These are phyloP conservation scores for Henricia sp. DNA, from an alignment of 53 echinoderm and acorn worm genomes.

Conservation along the genomic window DNA sequence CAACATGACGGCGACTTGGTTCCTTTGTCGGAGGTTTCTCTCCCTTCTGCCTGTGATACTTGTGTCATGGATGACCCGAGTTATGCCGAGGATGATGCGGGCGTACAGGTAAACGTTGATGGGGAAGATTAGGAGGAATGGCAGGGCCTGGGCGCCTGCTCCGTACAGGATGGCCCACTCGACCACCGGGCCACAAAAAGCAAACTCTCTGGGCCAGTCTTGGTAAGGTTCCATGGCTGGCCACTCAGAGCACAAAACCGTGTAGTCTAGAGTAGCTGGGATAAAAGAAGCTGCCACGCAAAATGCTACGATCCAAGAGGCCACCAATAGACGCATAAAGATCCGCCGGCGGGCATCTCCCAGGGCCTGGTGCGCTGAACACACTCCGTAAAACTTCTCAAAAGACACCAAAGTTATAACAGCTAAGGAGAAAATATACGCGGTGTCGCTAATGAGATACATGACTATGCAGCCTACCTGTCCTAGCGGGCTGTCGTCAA, in stretches of 20 bases:
- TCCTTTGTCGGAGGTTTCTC: conserved; percentile 24
- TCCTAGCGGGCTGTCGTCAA: conserved; percentile 32
- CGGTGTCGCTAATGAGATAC: conserved; percentile 41
- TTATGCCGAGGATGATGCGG: conserved; percentile 41
- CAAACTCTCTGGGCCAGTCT: conserved; percentile 21
- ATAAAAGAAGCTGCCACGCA: conserved; percentile 25
- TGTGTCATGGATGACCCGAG: conserved; percentile 24
- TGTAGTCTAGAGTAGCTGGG: conserved; percentile 20
- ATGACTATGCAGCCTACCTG: conserved; percentile 20
- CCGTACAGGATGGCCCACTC: conserved; percentile 44
- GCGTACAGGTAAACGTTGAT: conserved; percentile 26
- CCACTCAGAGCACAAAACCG: conserved; percentile 12
- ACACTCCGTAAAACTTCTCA: conserved; percentile 47
- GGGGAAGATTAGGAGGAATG: conserved; percentile 34
- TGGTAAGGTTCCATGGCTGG: conserved; percentile 1
- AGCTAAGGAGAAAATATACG: conserved; percentile 27
- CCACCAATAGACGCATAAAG: conserved; percentile 26
- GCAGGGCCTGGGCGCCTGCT: conserved; percentile 27
- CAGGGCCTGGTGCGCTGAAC: conserved; percentile 30
- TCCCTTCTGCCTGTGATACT: conserved; percentile 17
- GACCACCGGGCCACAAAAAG: conserved; percentile 21
- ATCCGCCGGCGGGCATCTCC: conserved; percentile 41
- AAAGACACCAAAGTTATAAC: conserved; percentile 38
- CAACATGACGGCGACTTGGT: conserved; percentile 41
- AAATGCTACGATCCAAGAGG: conserved; percentile 24